phyloP scores from a whole-genome alignment of 2,797 vertebrate species.

The Lacerta agilis region DNA sequence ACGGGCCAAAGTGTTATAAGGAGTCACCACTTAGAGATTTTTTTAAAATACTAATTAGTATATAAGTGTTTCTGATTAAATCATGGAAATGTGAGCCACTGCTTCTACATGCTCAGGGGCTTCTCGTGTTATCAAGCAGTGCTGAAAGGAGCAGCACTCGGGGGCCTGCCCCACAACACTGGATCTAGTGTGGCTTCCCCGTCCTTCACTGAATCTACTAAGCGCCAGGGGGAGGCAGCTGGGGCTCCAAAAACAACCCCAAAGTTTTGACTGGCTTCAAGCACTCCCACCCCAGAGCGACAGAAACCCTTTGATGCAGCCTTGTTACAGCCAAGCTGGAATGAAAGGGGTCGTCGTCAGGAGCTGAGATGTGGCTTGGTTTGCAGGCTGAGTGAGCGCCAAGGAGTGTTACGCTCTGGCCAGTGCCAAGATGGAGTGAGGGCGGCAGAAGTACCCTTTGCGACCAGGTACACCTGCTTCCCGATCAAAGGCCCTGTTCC shows the following conservation, averaged over 20 bases:
- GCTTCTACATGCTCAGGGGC: background rate
- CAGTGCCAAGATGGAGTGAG: too few relatives aligned
- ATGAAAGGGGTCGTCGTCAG: background rate
- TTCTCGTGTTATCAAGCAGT: background rate
- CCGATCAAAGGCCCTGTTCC: background rate
- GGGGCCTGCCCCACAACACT: background rate
- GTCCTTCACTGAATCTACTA: too few relatives aligned
- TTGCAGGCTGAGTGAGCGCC: too few relatives aligned
- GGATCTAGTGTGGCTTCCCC: too few relatives aligned
- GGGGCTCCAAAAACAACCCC: background rate
- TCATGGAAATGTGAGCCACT: background rate
- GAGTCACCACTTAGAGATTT: too few relatives aligned
- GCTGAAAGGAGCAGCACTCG: background rate
- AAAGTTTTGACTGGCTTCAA: background rate
- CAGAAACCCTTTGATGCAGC: background rate
- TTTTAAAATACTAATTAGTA: too few relatives aligned
- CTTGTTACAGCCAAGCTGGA: background rate
- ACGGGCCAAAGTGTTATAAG: too few relatives aligned
- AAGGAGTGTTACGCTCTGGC: background rate
- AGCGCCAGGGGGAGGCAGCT: background rate
- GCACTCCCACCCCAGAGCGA: too few relatives aligned
- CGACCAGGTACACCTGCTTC: fast-evolving
- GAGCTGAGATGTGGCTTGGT: too few relatives aligned
- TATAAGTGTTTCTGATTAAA: too few relatives aligned
- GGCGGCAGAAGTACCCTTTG: too few relatives aligned